These are phyloP conservation scores for Heliothis virescens DNA, from an alignment of 1,140 invertebrate genomes.

Conservation along the genomic window DNA sequence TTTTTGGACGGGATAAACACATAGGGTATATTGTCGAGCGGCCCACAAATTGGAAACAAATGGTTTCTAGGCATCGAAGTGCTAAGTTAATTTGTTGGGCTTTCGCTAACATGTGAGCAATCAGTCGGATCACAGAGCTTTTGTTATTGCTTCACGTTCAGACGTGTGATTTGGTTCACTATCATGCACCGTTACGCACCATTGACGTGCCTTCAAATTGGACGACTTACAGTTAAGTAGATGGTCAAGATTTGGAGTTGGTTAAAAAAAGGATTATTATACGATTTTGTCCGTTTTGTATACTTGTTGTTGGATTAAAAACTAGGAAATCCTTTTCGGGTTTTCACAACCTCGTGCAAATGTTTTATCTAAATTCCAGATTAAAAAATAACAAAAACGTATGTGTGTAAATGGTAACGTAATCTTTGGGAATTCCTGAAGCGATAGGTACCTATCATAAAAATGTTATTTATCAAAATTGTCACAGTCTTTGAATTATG, in stretches of 20 bases:
- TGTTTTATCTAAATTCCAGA: too few relatives aligned
- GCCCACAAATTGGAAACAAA: slow-evolving; percentile 81
- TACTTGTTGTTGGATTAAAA: too few relatives aligned
- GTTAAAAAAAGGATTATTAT: slow-evolving; percentile 37
- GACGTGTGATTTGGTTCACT: slow-evolving; percentile 53
- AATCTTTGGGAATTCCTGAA: too few relatives aligned
- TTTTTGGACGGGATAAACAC: slow-evolving; percentile 84
- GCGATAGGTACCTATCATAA: too few relatives aligned
- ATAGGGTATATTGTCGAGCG: slow-evolving; percentile 75
- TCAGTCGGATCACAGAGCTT: slow-evolving; percentile 62
- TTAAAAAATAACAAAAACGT: too few relatives aligned
- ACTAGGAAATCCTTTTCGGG: too few relatives aligned
- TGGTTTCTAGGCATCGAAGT: slow-evolving; percentile 73
- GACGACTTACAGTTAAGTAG: slow-evolving; percentile 46
- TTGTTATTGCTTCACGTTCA: slow-evolving; percentile 54
- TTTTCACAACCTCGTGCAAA: too few relatives aligned
- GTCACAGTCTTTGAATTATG: too few relatives aligned
- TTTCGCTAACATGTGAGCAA: slow-evolving; percentile 82
- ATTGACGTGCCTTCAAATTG: slow-evolving; percentile 45
- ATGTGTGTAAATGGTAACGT: too few relatives aligned
- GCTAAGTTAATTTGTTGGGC: slow-evolving; percentile 84
- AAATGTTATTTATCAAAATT: too few relatives aligned
- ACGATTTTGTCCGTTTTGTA: not conserved
- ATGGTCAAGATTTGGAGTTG: slow-evolving; percentile 28
- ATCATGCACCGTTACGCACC: slow-evolving; percentile 63